phyloP scores from a whole-genome alignment of 2,888 invertebrate species.

The Endotricha flammealis region DNA sequence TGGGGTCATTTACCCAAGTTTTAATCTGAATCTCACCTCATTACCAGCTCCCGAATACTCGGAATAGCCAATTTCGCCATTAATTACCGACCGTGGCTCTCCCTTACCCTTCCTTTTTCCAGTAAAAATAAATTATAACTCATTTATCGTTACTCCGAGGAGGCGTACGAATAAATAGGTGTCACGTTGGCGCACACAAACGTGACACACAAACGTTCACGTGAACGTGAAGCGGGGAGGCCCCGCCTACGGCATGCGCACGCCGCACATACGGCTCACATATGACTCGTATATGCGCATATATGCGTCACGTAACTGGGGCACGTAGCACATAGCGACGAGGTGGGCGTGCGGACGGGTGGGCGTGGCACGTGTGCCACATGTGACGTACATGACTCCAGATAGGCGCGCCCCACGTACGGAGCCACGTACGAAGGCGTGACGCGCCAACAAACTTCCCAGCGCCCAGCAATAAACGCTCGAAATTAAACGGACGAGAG shows the following conservation, averaged over 20 bases:
- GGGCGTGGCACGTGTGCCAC: conserved; percentile 53
- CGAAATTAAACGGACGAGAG: conserved; percentile 26
- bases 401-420: conserved; percentile 31
- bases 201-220: conserved; percentile 42
- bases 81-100: conserved; percentile 61
- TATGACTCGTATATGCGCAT: conserved; percentile 41
- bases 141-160: conserved; percentile 65
- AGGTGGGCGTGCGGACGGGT: conserved; percentile 51
- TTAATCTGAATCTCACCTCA: conserved; percentile 77
- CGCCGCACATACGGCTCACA: conserved; percentile 51
- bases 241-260: conserved; percentile 68
- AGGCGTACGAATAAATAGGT: conserved; percentile 58
- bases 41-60: conserved; percentile 71
- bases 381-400: conserved; percentile 36
- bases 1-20: conserved; percentile 68
- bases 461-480: conserved; percentile 29
- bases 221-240: conserved; percentile 49
- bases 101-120: conserved; percentile 69
- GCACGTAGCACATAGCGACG: conserved; percentile 41
- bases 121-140: conserved; percentile 77
- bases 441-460: conserved; percentile 18
- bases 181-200: conserved; percentile 55
- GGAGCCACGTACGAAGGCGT: conserved; percentile 21
- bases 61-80: conserved; percentile 76
- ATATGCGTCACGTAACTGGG: conserved; percentile 46